A percentile compares a stretch with the other conserved stretches of the same genome.
Conservation (phyloP, 2,113 vertebrate species). For the Cynopterus brachyotis region DNA sequence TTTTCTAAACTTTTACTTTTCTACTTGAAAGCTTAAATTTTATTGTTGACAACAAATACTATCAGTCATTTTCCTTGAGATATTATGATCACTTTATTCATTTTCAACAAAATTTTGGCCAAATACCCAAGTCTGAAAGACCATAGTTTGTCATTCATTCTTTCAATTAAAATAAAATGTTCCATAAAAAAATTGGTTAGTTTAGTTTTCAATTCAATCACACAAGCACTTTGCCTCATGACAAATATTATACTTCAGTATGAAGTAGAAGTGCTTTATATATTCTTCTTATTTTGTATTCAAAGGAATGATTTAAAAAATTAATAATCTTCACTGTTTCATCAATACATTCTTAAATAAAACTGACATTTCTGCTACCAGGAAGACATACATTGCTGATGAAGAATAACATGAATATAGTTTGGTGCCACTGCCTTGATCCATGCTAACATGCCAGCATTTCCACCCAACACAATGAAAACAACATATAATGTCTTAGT, state of each 20-base stretch:
- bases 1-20: slow-evolving; percentile 34
- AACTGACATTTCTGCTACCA: background rate
- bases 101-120: slow-evolving; percentile 35
- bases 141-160: background rate
- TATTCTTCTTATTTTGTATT: background rate
- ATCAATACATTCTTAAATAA: slow-evolving; percentile 7
- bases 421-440: background rate
- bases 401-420: background rate
- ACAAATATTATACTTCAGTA: background rate
- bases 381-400: background rate
- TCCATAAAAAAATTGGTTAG: background rate
- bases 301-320: slow-evolving; percentile 12
- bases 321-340: background rate
- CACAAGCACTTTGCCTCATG: background rate
- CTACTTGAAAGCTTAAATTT: slow-evolving; percentile 39
- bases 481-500: background rate
- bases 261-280: background rate
- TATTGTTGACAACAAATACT: background rate
- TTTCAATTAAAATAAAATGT: slow-evolving; percentile 16
- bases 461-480: background rate
- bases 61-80: slow-evolving; percentile 33
- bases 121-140: slow-evolving; percentile 18
- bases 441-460: background rate
- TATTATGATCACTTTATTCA: slow-evolving; percentile 27
- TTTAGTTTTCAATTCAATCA: slow-evolving; percentile 15